Base-by-base conservation (phyloP, 2,888 invertebrate species). In the Amphimallon solstitiale region DNA sequence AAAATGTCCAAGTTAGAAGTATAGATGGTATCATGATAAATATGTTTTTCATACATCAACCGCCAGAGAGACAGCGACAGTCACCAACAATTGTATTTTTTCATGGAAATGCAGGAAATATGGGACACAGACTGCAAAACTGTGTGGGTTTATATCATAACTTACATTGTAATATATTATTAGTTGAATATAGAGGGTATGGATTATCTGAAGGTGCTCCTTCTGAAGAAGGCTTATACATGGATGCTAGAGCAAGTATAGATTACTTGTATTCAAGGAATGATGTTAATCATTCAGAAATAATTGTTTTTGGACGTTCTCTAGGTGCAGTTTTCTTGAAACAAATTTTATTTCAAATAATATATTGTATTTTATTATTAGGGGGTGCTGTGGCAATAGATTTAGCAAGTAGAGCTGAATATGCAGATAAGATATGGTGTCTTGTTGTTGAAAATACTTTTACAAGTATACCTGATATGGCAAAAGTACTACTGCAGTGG, bases 101-200 rank as follows among this genome's bases (percentile, higher is more conserved):
- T 71, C 97, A 98, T 85, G 97, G 97, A 4, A 98, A 97, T 87
- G 97, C 97, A 60, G 97, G 97, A 10, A 98, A 97, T 80, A 94
- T 97, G 88, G 97, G 97, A 0, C 97, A 97, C 79, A 90, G 92
- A 71, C 84, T 97, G 75, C 90, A 92, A 75, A 97, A 97, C 84
- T 92, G 92, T n/a, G 90, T 90, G 72, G 94, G 93, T 2, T 86
- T 97, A 66, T 95, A 91, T 81, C 89, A 92, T 74, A 89, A 91
- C 76, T 84, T 95, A 61, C 89, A 90, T 71, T 92, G 93, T 72
- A 97, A 98, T 80, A 87, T 97, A 71, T 83, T 97, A 49, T 88
- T 97, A 87, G 88, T 97, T n/a, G 98, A 98, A 79, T 98, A 97
- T 78, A 87, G 97, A 73, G 98, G 97, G 0, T 98, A 95, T 84